phyloP scores from a whole-genome alignment of 2,888 invertebrate genomes.

The Hyalella azteca region DNA sequence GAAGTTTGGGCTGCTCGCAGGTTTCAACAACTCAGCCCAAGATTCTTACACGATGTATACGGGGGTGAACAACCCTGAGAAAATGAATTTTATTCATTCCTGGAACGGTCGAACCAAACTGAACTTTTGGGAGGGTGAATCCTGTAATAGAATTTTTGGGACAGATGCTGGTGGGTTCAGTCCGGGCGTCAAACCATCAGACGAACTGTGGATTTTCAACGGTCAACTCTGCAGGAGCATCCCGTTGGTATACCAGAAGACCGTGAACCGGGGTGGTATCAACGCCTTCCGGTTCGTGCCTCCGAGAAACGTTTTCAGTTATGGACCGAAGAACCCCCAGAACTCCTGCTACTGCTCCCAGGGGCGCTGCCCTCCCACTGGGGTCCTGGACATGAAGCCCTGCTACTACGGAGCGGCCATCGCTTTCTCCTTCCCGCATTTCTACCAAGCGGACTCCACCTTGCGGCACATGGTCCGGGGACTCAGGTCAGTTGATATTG shows the following conservation, averaged over 20 bases:
- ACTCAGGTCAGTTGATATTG: constrained; percentile 53
- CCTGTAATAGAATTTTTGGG: constrained; percentile 81
- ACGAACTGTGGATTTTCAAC: constrained; percentile 80
- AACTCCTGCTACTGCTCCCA: constrained; percentile 85
- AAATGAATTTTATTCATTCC: constrained; percentile 54
- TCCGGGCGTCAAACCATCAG: constrained; percentile 80
- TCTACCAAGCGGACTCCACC: constrained; percentile 55
- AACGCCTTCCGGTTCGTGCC: constrained; percentile 72
- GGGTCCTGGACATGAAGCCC: constrained; percentile 84
- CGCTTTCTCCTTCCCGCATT: constrained; percentile 58
- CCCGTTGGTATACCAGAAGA: constrained; percentile 76
- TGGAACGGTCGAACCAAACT: constrained; percentile 69
- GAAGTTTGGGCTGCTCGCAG: constrained; percentile 55
- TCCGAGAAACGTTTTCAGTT: constrained; percentile 78
- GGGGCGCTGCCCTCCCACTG: constrained; percentile 70
- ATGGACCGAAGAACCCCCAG: constrained; percentile 75
- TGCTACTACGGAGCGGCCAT: constrained; percentile 78
- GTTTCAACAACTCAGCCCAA: constrained; percentile 56
- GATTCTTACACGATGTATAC: constrained; percentile 58
- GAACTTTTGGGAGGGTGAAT: constrained; percentile 78
- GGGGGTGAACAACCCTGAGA: constrained; percentile 49
- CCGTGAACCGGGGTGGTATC: constrained; percentile 69
- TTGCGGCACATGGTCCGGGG: constrained; percentile 55
- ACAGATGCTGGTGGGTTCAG: constrained; percentile 92
- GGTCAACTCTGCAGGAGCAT: constrained; percentile 86